A percentile compares a stretch with the other conserved stretches of the same genome.
Evolutionary conservation across 2,888 invertebrate genomes (phyloP).

Genomic region (Epiblema foenella): DNA sequence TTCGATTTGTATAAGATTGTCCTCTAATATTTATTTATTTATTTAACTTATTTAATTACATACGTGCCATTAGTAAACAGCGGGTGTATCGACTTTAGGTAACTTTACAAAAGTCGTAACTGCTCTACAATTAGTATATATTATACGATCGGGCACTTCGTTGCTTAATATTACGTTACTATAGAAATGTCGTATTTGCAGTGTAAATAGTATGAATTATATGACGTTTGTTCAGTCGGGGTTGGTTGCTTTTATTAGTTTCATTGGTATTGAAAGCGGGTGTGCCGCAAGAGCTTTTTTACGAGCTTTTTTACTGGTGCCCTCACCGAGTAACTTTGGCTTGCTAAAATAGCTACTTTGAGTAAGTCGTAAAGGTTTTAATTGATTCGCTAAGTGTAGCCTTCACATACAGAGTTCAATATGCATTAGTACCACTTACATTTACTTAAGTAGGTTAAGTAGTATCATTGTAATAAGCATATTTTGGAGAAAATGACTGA

Average conservation of each 20-base stretch:
- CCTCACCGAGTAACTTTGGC: not conserved
- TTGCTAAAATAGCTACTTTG: not conserved
- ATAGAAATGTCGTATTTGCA: not conserved
- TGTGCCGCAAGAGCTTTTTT: not conserved
- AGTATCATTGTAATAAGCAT: too few species aligned
- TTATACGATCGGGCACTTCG: not conserved
- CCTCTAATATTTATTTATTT: too few species aligned
- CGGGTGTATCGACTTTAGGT: not conserved
- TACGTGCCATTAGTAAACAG: not conserved
- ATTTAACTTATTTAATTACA: slow-evolving; percentile 4
- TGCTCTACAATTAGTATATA: not conserved
- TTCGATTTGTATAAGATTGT: too few species aligned
- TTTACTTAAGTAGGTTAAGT: too few species aligned
- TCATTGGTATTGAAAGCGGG: slow-evolving; percentile 4
- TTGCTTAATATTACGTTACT: not conserved
- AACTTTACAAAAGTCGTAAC: not conserved
- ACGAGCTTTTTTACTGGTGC: not conserved
- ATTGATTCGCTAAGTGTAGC: not conserved
- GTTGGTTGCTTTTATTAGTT: not conserved
- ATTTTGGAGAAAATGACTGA: too few species aligned
- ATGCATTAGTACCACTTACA: too few species aligned
- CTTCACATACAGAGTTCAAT: too few species aligned
- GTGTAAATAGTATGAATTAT: too few species aligned
- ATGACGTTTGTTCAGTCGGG: too few species aligned
- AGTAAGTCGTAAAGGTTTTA: slow-evolving; percentile 1